These are phyloP conservation scores for Anguilla megastoma DNA, from an alignment of 2,797 vertebrate genomes.

Conservation along the genomic window DNA sequence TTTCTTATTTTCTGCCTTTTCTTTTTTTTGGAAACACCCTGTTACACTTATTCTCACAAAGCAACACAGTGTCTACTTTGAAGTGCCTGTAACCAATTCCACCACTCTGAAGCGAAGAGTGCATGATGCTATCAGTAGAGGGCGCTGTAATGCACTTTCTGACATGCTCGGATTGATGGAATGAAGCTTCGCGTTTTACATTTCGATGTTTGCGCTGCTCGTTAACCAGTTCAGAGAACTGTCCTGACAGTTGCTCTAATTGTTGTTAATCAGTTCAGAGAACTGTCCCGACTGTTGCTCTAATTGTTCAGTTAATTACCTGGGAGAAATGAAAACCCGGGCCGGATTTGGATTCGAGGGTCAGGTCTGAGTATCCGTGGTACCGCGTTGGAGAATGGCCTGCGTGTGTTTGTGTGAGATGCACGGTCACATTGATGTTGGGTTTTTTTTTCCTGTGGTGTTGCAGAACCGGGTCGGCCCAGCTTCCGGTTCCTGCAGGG, in stretches of 20 bases:
- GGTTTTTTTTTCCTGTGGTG: not conserved
- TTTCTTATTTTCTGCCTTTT: not conserved
- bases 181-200: not conserved
- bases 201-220: not conserved
- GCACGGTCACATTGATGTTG: not conserved
- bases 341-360: too few relatives aligned
- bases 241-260: too few relatives aligned
- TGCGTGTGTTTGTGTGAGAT: too few relatives aligned
- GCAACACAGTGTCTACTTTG: not conserved
- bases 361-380: too few relatives aligned
- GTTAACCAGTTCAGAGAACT: not conserved
- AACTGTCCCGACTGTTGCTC: not conserved
- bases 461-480: conserved; percentile 44
- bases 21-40: not conserved
- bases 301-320: too few relatives aligned
- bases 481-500: conserved; percentile 77
- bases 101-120: not conserved
- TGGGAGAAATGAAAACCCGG: too few relatives aligned
- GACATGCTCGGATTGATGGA: not conserved
- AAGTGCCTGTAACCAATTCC: not conserved
- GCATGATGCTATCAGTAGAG: not conserved
- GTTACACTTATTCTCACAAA: not conserved
- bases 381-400: too few relatives aligned
- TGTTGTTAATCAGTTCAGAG: not conserved
- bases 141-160: not conserved